Evolutionary conservation across 1,140 invertebrate species (phyloP), one percentile per base, ranked within the genome.

Genomic region (Hylaeus volcanicus): DNA sequence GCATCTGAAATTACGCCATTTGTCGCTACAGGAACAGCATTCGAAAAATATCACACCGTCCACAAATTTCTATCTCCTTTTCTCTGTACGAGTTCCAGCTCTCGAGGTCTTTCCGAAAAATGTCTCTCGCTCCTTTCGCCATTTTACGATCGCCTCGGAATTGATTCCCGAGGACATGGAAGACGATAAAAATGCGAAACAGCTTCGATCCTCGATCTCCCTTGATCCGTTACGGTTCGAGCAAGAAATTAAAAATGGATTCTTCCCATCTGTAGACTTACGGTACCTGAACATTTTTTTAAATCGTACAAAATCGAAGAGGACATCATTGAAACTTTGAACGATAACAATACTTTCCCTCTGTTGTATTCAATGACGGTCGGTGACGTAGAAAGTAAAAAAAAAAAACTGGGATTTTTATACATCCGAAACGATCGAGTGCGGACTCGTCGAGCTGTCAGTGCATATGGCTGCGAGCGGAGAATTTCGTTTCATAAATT

Each of bases 401-500:
- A n/a, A 5, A 71, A 58, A 37, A 68, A 41, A 15, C 8, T 11
- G 1, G 26, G 4, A 51, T 77, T 43, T 51, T 43, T 39, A 41
- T 61, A 39, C 61, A 61, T 71, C 2, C 26, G 12, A 71, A 60
- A 39, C 60, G 15, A 78, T 66, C 60, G 53, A 71, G 61, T 58
- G 60, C 26, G 60, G 71, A 45, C 58, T 51, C 51, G 53, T 45
- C 64, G 9, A 68, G 41, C 61, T 58, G 51, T 41, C 55, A 51
- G 39, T 15, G 12, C 43, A 53, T 39, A 11, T 51, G 51, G 51
- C 51, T 9, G 51, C n/a, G 48, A 14, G 6, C 41, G 48, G 51
- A 55, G 53, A 81, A 37, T 58, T 53, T 55, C 56, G 68, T 56
- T 70, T 76, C 58, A 77, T 81, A 81, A 85, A 76, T 85, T 81